Evolutionary conservation across 92 coral and sea anemone species (phyloP).

Genomic region (Porites cylindrica): DNA sequence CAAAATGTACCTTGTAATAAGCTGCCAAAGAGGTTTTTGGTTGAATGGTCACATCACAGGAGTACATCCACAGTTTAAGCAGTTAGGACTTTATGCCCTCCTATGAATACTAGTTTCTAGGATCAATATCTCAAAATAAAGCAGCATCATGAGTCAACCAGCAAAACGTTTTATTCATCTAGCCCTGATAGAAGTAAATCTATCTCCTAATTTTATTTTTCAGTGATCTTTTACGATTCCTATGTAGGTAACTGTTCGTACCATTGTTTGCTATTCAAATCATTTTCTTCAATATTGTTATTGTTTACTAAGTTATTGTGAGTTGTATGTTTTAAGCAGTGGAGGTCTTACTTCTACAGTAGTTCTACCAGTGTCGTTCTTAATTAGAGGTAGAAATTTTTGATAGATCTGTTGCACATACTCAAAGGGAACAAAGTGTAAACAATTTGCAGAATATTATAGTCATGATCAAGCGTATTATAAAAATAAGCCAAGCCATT

Average conservation of each 20-base stretch:
- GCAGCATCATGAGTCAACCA: too few relatives aligned
- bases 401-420: conserved; percentile 37
- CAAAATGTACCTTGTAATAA: too few relatives aligned
- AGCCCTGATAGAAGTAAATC: neutral
- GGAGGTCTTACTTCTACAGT: neutral
- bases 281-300: neutral
- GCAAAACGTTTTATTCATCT: too few relatives aligned
- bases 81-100: too few relatives aligned
- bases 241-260: neutral
- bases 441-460: neutral
- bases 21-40: too few relatives aligned
- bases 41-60: too few relatives aligned
- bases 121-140: too few relatives aligned
- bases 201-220: conserved; percentile 9
- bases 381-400: conserved; percentile 4
- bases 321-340: conserved; percentile 5
- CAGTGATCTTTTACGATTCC: conserved; percentile 23
- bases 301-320: neutral
- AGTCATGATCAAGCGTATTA: neutral
- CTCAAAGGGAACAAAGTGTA: conserved; percentile 25
- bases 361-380: neutral
- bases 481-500: neutral
- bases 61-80: too few relatives aligned
- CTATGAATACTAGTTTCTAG: too few relatives aligned
- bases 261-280: neutral